Evolutionary conservation across 2,797 vertebrate genomes (phyloP).

Genomic region (Urocyon cinereoargenteus): DNA sequence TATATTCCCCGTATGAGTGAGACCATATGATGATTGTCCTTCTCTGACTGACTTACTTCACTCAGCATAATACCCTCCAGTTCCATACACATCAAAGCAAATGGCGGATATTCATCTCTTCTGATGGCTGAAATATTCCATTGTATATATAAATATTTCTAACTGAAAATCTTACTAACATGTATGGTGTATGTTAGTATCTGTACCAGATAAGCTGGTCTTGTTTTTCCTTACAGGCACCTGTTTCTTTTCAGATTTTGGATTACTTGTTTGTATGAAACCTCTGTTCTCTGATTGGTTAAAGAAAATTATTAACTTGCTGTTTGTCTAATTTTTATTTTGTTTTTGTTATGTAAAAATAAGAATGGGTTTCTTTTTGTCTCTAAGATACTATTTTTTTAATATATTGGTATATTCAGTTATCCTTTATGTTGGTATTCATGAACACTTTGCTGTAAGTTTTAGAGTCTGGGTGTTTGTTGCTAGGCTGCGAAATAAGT

Average conservation of each 20-base stretch:
- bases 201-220: not conserved
- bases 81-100: too few relatives aligned
- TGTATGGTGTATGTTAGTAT: not conserved
- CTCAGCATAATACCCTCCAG: too few relatives aligned
- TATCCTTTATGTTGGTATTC: not conserved
- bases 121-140: too few relatives aligned
- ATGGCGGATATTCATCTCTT: too few relatives aligned
- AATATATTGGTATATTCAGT: not conserved
- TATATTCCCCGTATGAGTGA: too few relatives aligned
- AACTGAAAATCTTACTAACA: not conserved
- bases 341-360: not conserved
- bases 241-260: not conserved
- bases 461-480: constrained; percentile 32
- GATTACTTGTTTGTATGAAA: not conserved
- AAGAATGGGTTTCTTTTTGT: not conserved
- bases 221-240: not conserved
- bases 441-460: not conserved
- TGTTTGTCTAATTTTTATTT: constrained; percentile 4
- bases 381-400: constrained; percentile 18
- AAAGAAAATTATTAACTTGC: not conserved
- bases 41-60: too few relatives aligned
- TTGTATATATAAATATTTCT: constrained; percentile 3
- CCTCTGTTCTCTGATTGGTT: constrained; percentile 1
- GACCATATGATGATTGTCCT: too few relatives aligned
- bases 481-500: constrained; percentile 13